These are phyloP conservation scores for Drosophila siamana DNA, from an alignment of 2,888 invertebrate genomes.

Conservation along the genomic window DNA sequence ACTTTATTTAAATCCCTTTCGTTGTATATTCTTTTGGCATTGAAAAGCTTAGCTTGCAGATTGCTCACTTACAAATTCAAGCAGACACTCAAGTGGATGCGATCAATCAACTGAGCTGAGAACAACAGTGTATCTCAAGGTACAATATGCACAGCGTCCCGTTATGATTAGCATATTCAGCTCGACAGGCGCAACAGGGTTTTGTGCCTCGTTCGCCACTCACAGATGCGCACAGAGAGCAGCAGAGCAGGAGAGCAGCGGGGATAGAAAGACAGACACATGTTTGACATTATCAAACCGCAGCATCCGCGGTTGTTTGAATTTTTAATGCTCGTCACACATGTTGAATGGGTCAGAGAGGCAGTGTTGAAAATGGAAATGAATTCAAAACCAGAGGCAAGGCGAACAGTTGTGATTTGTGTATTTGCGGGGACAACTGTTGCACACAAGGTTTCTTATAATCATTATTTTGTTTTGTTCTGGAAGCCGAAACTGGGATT, in stretches of 20 bases:
- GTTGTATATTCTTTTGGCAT: neutral
- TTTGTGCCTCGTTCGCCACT: conserved; percentile 25
- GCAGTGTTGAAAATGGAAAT: conserved; percentile 64
- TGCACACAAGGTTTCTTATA: conserved; percentile 46
- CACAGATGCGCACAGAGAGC: conserved; percentile 31
- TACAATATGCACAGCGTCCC: neutral
- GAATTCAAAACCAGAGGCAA: conserved; percentile 63
- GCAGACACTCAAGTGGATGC: neutral
- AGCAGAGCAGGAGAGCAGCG: too few relatives aligned
- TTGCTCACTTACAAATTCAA: neutral
- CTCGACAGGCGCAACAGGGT: conserved; percentile 16
- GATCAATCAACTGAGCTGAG: neutral
- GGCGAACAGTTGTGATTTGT: conserved; percentile 71
- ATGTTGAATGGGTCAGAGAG: conserved; percentile 37
- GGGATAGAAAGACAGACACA: conserved; percentile 70
- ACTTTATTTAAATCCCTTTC: too few relatives aligned
- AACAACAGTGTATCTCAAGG: neutral
- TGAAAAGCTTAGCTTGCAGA: neutral
- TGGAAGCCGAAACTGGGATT: conserved; percentile 17
- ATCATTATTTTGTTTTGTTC: neutral
- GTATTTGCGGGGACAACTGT: conserved; percentile 64
- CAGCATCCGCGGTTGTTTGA: conserved; percentile 56
- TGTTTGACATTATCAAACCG: conserved; percentile 74
- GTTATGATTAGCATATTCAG: conserved; percentile 47
- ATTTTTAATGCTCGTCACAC: conserved; percentile 63